Base-by-base conservation (phyloP, 2,113 vertebrate genomes). In the Lepisosteus oculatus region DNA sequence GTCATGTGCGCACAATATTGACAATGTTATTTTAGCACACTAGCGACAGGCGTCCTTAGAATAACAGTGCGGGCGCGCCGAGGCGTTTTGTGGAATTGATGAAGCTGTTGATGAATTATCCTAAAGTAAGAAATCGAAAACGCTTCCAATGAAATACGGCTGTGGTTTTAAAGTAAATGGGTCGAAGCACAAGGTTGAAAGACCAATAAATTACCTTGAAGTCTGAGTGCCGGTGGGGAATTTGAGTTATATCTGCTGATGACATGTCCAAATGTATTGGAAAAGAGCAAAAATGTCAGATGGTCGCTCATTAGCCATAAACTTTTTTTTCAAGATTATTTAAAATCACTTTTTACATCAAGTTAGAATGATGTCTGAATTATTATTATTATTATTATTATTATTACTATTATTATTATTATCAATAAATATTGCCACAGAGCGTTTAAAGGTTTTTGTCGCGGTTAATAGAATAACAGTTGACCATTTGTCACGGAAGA, bases 131-230 rank as follows among this genome's bases (percentile, higher is more conserved):
- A 2, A 29, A 76, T 64, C 75, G 44, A 13, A 59, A 51, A 74
- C 47, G 43, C 83, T 75, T 74, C 63, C 74, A 78, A 75, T 88
- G 81, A 90, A 86, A 86, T 81, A 85, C 78, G 72, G 73, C 42
- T 79, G 85, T 65, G 87, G 81, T 84, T 88, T 82, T 71, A 74
- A 71, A 47, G 72, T 76, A 86, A 87, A 89, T 81, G 85, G 73
- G 71, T 82, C 72, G 72, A 74, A 79, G 83, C 85, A 62, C 71
- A 43, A 77, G 68, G 75, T 62, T 73, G 81, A 84, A 72, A 80
- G 74, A 80, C 72, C 66, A 44, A 78, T 88, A 87, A 89, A 89
- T 92, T 86, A 86, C 71, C 59, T 66, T 65, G 56, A 73, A 72
- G 70, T 62, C 66, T 59, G 63, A 72, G 63, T 57, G 61, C 56